Evolutionary conservation across 2,888 invertebrate genomes (phyloP).

Genomic region (Girardia tigrina): DNA sequence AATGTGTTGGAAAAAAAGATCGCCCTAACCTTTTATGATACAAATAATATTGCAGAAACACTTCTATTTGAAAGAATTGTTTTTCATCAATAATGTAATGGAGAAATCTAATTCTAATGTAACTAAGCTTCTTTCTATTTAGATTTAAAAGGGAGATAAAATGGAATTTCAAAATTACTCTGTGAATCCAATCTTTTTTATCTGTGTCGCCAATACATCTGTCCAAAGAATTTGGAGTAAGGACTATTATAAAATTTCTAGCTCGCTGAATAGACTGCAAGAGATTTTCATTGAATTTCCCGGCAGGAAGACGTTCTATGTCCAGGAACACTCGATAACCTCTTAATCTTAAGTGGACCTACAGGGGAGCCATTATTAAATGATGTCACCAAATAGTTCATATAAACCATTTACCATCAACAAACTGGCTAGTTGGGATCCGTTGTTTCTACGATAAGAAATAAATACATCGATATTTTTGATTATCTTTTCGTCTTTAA

Average conservation of each 20-base stretch:
- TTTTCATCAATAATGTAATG: too few relatives aligned
- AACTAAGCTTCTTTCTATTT: too few relatives aligned
- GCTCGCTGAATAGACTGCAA: constrained; percentile 89
- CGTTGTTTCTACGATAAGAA: constrained; percentile 87
- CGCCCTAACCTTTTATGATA: too few relatives aligned
- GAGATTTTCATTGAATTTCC: constrained; percentile 93
- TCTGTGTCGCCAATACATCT: constrained; percentile 79
- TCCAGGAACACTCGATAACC: constrained; percentile 95
- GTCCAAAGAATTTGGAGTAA: constrained; percentile 84
- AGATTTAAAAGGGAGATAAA: too few relatives aligned
- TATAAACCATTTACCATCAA: background rate
- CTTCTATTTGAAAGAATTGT: too few relatives aligned
- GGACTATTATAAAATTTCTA: constrained; percentile 82
- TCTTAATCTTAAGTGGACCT: constrained; percentile 84
- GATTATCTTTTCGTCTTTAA: background rate
- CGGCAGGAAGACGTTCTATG: constrained; percentile 88
- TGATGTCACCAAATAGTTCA: background rate
- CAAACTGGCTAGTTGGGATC: constrained; percentile 72
- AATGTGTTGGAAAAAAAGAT: too few relatives aligned
- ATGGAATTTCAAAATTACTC: constrained; percentile 67
- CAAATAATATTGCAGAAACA: too few relatives aligned
- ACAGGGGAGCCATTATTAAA: constrained; percentile 55
- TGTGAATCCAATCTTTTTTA: constrained; percentile 96
- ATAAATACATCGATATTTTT: constrained; percentile 75
- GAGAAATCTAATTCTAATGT: too few relatives aligned